A percentile compares a stretch with the other conserved stretches of the same genome.
phyloP scores from a whole-genome alignment of 2,888 invertebrate species.

The Venusia cambrica region DNA sequence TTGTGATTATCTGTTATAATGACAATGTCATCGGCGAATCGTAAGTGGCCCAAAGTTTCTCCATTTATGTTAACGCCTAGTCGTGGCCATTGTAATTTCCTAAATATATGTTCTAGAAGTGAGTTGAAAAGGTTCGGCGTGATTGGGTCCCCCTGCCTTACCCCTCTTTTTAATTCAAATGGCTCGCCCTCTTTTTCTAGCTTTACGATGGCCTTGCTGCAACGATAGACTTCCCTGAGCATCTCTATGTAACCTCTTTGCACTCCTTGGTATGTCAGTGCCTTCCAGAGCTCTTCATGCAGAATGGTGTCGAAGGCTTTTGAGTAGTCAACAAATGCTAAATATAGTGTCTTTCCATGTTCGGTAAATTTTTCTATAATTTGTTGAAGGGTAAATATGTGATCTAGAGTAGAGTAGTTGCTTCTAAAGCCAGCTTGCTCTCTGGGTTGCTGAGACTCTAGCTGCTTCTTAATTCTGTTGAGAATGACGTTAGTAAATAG shows the following conservation, averaged over 20 bases:
- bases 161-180: background rate
- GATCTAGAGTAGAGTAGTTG: background rate
- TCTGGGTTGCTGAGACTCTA: slow-evolving; percentile 10
- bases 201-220: no score
- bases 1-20: no score
- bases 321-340: background rate
- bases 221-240: no score
- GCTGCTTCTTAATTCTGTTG: slow-evolving; percentile 1
- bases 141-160: slow-evolving; percentile 1
- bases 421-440: slow-evolving; percentile 11
- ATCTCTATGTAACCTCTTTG: background rate
- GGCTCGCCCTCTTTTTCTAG: no score
- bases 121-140: slow-evolving; percentile 1
- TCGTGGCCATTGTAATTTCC: no score
- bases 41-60: no score
- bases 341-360: no score
- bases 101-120: background rate
- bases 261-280: background rate
- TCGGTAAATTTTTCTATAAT: slow-evolving; percentile 1
- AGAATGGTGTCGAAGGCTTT: slow-evolving; percentile 1
- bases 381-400: background rate
- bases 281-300: background rate
- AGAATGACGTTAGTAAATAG: slow-evolving; percentile 4
- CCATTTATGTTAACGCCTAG: no score
- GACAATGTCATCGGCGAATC: no score